Conservation (phyloP, 2,888 invertebrate genomes). For the Eupithecia pulchellata region DNA sequence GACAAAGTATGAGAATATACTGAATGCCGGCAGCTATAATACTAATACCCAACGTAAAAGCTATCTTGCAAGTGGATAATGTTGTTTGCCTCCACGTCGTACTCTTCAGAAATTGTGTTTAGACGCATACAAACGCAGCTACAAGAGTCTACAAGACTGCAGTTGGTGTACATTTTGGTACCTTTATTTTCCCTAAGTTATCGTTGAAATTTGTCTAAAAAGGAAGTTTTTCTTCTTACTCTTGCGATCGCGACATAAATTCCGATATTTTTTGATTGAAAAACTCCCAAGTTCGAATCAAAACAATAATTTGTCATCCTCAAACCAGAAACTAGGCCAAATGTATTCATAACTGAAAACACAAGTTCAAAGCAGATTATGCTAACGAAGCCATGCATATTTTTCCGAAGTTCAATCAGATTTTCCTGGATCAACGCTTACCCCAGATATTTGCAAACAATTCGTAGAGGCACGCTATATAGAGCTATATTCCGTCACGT, state of each 20-base stretch:
- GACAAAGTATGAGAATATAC: not conserved
- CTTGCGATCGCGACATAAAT: not conserved
- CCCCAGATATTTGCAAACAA: constrained; percentile 25
- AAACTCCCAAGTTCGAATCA: not conserved
- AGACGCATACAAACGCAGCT: not conserved
- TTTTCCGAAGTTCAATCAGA: constrained; percentile 31
- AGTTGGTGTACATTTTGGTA: not conserved
- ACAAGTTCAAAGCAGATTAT: constrained; percentile 31
- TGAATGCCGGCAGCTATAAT: not conserved
- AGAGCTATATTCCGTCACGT: constrained; percentile 23
- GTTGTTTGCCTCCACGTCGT: constrained; percentile 1
- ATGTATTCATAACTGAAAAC: constrained; percentile 25
- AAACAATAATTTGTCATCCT: constrained; percentile 7
- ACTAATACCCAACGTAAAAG: not conserved
- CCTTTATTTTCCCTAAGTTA: not conserved
- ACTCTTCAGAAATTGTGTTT: constrained; percentile 1
- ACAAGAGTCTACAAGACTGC: not conserved
- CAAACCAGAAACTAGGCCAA: constrained; percentile 15
- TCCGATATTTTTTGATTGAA: not conserved
- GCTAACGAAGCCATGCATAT: constrained; percentile 31
- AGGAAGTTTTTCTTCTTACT: not conserved
- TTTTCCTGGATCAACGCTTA: constrained; percentile 29
- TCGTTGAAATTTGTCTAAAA: not conserved
- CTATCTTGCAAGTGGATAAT: constrained; percentile 9
- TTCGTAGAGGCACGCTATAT: constrained; percentile 6